A percentile compares a stretch with the other conserved stretches of the same genome.
Conservation (phyloP, 2,888 invertebrate genomes). For the Nycteola revayana region DNA sequence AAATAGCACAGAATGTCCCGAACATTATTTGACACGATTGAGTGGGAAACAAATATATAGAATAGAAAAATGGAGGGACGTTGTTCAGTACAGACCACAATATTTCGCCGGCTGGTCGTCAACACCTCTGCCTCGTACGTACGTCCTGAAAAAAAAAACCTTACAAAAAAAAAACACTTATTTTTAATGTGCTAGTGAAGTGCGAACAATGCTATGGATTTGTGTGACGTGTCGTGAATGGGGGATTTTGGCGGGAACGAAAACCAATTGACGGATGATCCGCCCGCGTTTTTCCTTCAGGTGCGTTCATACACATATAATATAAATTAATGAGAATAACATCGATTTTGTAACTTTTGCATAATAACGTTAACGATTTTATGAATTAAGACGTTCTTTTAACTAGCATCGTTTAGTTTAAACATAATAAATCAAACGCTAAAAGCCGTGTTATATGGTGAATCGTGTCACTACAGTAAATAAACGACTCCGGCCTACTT, state of each 20-base stretch:
- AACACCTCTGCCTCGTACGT: slow-evolving; percentile 2
- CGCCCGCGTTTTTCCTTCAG: slow-evolving; percentile 71
- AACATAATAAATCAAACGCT: slow-evolving; percentile 37
- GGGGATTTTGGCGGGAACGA: slow-evolving; percentile 58
- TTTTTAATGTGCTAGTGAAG: slow-evolving; percentile 6
- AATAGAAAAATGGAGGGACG: slow-evolving; percentile 65
- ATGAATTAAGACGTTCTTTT: no score
- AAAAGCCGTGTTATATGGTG: slow-evolving; percentile 36
- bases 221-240: slow-evolving; percentile 56
- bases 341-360: slow-evolving; percentile 1
- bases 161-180: not conserved
- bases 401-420: no score
- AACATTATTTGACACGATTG: slow-evolving; percentile 60
- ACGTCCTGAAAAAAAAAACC: not conserved
- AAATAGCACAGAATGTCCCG: slow-evolving; percentile 63
- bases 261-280: slow-evolving; percentile 67
- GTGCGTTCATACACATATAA: slow-evolving; percentile 69
- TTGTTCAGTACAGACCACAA: slow-evolving; percentile 68
- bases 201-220: slow-evolving; percentile 57
- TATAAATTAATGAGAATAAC: slow-evolving; percentile 48
- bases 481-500: slow-evolving; percentile 59
- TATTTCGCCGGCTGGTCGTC: slow-evolving; percentile 70
- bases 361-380: no score
- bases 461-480: slow-evolving; percentile 61
- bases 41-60: slow-evolving; percentile 57